Base-by-base conservation (phyloP, 1,140 invertebrate species). In the Aphis craccivora region DNA sequence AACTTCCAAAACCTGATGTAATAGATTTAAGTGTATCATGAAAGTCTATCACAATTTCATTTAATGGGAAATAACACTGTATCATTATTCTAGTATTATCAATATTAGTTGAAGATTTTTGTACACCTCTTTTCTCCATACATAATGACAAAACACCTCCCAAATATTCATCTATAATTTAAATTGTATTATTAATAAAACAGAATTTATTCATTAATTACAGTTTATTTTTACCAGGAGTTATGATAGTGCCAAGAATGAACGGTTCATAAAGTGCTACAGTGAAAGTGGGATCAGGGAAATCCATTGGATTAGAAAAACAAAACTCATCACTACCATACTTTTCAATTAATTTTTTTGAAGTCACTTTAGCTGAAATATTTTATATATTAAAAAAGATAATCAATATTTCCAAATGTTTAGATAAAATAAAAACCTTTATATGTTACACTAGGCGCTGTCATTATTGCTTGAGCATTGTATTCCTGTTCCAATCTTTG, bases 401-500 rank as follows among this genome's bases (percentile, higher is more conserved):
- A 55, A 55, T 40, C 22, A 89, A 89, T 76, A 91, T 14, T 45
- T 35, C 25, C 0, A n/a, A 81, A 55, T 43, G 81, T 93, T 45
- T 43, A 8, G 60, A n/a, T 76, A 76, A n/a, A 90, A 48, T 67
- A 25, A 88, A 81, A 94, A 96, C 96, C 95, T 96, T 98, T 98
- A 95, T 99, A 99, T 1, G 98, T 98, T 23, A 99, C 99, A 95
- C 97, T 98, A 8, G 99, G 99, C 6, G 98, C 97, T 48, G 99
- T 99, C 22, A 99, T 96, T 90, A 99, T 97, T 5, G 98, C 97
- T 95, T 98, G 97, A 18, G 98, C 97, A 94, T 97, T 97, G 95
- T 98, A 98, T 95, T 99, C 99, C 95, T 99, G 98, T 94, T 99
- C 97, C 43, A 99, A 95, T 43, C 99, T 96, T 95, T 99, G 98